phyloP scores from a whole-genome alignment of 2,888 invertebrate genomes.

The Trichacis sp. region DNA sequence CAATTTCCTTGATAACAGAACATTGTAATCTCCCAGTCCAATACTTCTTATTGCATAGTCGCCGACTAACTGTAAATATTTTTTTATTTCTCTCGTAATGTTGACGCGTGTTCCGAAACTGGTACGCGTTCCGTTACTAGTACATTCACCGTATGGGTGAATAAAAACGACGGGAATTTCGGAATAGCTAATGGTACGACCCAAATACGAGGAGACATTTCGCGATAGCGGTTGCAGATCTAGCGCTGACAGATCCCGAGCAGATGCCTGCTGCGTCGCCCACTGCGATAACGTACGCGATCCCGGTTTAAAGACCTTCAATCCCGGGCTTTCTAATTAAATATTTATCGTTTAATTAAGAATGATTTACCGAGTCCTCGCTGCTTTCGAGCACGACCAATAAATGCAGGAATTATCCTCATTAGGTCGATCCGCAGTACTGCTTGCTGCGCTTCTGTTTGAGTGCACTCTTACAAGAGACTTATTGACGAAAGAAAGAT shows the following conservation, averaged over 20 bases:
- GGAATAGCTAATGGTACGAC: neutral
- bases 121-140: too few species aligned
- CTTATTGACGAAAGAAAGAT: constrained; percentile 16
- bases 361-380: constrained; percentile 62
- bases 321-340: constrained; percentile 61
- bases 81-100: too few species aligned
- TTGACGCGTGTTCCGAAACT: too few species aligned
- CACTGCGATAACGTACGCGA: constrained; percentile 56
- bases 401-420: constrained; percentile 68
- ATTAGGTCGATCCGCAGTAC: constrained; percentile 62
- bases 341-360: constrained; percentile 68
- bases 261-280: constrained; percentile 62
- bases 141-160: too few species aligned
- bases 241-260: constrained; percentile 49
- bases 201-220: neutral
- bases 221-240: neutral
- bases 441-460: constrained; percentile 41
- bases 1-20: too few species aligned
- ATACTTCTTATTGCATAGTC: too few species aligned
- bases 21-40: too few species aligned
- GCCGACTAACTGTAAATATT: too few species aligned
- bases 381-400: constrained; percentile 54
- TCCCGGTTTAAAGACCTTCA: constrained; percentile 51
- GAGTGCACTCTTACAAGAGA: constrained; percentile 16
- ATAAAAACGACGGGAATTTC: too few species aligned